These are phyloP conservation scores for Dyspetes luteomarginatus DNA, from an alignment of 2,888 invertebrate species.

Conservation along the genomic window DNA sequence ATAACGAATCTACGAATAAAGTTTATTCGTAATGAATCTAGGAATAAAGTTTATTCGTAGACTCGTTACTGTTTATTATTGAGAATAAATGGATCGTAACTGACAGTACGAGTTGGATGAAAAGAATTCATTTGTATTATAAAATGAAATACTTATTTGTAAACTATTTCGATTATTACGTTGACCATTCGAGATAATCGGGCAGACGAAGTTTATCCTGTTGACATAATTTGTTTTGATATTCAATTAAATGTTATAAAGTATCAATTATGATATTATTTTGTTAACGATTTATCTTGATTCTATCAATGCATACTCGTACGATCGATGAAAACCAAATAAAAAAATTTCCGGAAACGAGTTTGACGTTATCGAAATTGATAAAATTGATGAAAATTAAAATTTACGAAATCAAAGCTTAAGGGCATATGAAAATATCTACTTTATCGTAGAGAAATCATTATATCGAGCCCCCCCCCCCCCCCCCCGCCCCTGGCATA, in stretches of 20 bases:
- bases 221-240: background rate
- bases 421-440: background rate
- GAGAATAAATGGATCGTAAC: no score
- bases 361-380: background rate
- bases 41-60: no score
- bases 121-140: no score
- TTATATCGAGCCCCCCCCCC: background rate
- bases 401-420: background rate
- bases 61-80: no score
- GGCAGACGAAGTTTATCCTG: background rate
- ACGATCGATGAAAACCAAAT: background rate
- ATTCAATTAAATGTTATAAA: background rate
- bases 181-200: background rate
- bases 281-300: background rate
- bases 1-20: no score
- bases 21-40: no score
- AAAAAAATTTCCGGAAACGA: background rate
- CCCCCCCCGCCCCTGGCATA: no score
- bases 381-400: background rate
- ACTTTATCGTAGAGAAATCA: background rate
- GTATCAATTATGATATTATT: background rate
- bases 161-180: background rate
- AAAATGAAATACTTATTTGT: background rate
- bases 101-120: no score
- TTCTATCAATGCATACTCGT: background rate